Base-by-base conservation (phyloP, 2,113 vertebrate species). In the Gymnocephalus cernua region DNA sequence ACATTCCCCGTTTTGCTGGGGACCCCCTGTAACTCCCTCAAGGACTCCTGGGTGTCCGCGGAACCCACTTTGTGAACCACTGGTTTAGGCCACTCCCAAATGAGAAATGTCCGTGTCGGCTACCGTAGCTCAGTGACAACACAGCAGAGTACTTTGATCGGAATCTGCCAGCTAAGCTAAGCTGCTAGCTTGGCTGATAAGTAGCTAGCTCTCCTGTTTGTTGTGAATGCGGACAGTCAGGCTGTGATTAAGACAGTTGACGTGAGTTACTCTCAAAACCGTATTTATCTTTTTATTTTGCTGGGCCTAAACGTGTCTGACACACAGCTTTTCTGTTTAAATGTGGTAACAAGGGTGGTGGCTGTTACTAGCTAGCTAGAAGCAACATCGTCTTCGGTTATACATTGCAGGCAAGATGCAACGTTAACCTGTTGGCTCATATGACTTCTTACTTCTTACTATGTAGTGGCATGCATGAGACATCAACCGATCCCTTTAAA, bases 111-210 rank as follows among this genome's bases (percentile, higher is more conserved):
- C 88, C 82, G 0, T 29, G 32, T 73, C 78, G 87, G 91, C 82
- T 69, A 15, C 95, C 94, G 93, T 95, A 94, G 77, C 61, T 21
- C 48, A 89, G 87, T 88, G 91, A 92, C 91, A 92, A 93, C 90
- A 93, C 85, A 53, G 85, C 87, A 82, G 8, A 85, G 86, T 78
- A 85, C 88, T 92, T 90, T 88, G 92, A 51, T 88, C 73, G 48
- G 71, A 80, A 29, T 78, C 63, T 35, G 38, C 41, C 74, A 25
- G 88, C 86, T 85, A 78, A 25, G 90, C 86, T 85, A 80, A 91
- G 78, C 84, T 75, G 78, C 59, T 91, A 89, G 85, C 84, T 72
- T 47, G 65, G 50, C 66, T 78, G 21, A 59, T 25, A 70, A 85
- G 79, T 72, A 74, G 69, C 66, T 63, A 77, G 47, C 66, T 56